These are phyloP conservation scores for Cryptophagus acutangulus DNA, from an alignment of 2,888 invertebrate species.

Conservation along the genomic window DNA sequence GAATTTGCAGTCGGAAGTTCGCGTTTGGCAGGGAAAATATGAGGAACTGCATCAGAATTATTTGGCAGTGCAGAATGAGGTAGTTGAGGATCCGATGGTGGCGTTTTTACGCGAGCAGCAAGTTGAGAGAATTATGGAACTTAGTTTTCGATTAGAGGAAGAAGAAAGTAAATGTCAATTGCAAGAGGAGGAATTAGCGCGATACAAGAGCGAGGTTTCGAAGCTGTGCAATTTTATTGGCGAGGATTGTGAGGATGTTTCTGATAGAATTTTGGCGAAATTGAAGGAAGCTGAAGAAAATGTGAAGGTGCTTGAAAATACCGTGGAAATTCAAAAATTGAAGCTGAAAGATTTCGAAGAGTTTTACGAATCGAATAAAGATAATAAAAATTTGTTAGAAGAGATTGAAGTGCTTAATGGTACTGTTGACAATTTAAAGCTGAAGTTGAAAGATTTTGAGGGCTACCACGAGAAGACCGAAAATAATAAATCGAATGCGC, in stretches of 20 bases:
- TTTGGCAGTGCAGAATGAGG: slow-evolving; percentile 6
- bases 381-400: slow-evolving; percentile 15
- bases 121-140: too few relatives aligned
- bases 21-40: slow-evolving; percentile 20
- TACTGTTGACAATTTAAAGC: slow-evolving; percentile 20
- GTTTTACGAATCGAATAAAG: slow-evolving; percentile 18
- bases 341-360: slow-evolving; percentile 24
- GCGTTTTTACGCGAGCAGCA: too few relatives aligned
- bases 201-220: slow-evolving; percentile 13
- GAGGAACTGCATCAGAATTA: slow-evolving; percentile 11
- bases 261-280: slow-evolving; percentile 5
- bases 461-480: slow-evolving; percentile 15
- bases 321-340: slow-evolving; percentile 20
- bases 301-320: slow-evolving; percentile 18
- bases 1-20: slow-evolving; percentile 35
- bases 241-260: neutral
- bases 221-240: too few relatives aligned
- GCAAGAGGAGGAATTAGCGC: slow-evolving; percentile 17
- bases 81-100: too few relatives aligned
- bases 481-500: slow-evolving; percentile 14
- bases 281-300: slow-evolving; percentile 15
- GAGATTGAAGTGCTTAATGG: slow-evolving; percentile 18
- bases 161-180: slow-evolving; percentile 11
- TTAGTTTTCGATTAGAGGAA: slow-evolving; percentile 6
- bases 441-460: slow-evolving; percentile 21